A percentile compares a stretch with the other conserved stretches of the same genome.
Conservation (phyloP, 30 jellyfish, hydroid and myxozoan species). For the Cassiopea andromeda region DNA sequence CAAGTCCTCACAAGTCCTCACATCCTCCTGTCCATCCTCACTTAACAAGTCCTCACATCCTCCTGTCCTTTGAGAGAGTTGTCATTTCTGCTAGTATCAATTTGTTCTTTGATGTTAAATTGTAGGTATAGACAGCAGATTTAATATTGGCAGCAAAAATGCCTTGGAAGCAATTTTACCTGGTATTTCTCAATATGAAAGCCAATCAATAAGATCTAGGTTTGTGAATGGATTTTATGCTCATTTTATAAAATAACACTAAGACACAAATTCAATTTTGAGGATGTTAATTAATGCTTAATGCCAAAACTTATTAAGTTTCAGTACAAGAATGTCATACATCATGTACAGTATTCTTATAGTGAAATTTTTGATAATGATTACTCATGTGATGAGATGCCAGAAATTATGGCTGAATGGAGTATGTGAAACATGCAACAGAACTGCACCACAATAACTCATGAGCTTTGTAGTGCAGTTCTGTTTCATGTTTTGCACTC, state of each 20-base stretch:
- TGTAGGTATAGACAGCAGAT: constrained; percentile 58
- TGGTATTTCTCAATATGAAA: constrained; percentile 11
- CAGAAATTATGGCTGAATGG: too few species aligned
- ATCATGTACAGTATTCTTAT: neutral
- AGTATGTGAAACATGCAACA: too few species aligned
- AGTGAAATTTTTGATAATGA: neutral
- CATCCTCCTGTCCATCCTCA: too few species aligned
- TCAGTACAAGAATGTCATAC: neutral
- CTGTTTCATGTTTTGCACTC: too few species aligned
- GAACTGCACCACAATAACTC: too few species aligned
- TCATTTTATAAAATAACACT: neutral
- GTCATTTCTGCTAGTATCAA: neutral
- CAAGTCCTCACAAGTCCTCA: too few species aligned
- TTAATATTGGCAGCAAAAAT: constrained; percentile 48
- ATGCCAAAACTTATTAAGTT: too few species aligned
- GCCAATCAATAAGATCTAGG: neutral
- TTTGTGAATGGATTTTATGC: neutral
- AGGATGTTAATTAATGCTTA: neutral
- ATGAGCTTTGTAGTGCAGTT: too few species aligned
- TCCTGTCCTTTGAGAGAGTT: too few species aligned
- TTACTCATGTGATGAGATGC: too few species aligned
- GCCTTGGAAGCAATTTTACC: constrained; percentile 44
- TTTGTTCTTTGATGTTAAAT: neutral
- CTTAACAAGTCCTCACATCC: too few species aligned
- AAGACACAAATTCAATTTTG: too few species aligned